Evolutionary conservation across 2,113 vertebrate species (phyloP), one percentile per base, ranked within the genome.

Genomic region (Clarias batrachus): DNA sequence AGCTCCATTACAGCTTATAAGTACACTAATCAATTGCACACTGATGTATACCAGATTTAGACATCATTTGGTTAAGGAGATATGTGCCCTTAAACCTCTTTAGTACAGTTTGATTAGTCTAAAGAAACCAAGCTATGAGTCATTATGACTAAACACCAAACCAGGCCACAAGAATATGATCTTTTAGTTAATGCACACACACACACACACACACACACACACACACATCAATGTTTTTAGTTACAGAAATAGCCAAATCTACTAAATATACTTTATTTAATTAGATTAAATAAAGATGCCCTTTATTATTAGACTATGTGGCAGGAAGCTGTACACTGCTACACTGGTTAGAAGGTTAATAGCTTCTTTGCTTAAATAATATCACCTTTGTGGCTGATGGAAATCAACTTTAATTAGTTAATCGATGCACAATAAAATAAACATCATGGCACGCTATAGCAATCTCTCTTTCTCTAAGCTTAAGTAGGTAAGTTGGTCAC

Each of bases 131-230:
- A 87, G 85, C 86, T 62, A 59, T 65, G 81, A 84, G 81, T 87
- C 84, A 89, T 56, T 71, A 79, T 48, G 78, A 84, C 82, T 70
- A 68, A 63, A 74, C 81, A 84, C 25, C 86, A 76, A 83, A 92
- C 84, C 92, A 91, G 92, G 91, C 87, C 92, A 91, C 82, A 81
- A 76, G 83, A 81, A 88, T 87, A 86, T 91, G 91, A 92, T 90
- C 90, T 91, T 89, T 82, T 90, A 82, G 89, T 89, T 77, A 80
- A 54, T 60, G 13, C 82, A 82, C 25, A 82, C 13, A 37, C 63
- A 54, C 60, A 77, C 74, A 54, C 25, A 54, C 23, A 54, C 25
- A 54, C 23, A 71, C 30, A 71, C 68, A 37, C 4, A 41, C 41
- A 41, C 48, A 48, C 7, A 48, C 7, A 48, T 48, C 48, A 48